Conservation (phyloP, 1,140 invertebrate genomes). For the Centruroides vittatus region DNA sequence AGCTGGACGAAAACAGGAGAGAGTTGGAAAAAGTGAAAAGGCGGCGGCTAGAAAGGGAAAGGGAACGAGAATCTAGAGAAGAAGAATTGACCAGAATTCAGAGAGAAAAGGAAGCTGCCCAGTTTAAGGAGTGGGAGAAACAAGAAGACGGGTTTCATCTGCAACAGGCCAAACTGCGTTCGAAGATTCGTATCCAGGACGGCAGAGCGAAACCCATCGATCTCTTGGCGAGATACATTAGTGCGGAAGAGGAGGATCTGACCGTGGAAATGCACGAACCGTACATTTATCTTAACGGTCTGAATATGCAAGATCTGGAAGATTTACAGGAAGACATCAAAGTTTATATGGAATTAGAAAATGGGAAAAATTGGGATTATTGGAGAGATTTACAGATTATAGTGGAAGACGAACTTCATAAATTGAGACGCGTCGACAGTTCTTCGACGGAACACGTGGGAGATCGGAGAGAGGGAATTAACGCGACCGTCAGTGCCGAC, state of each 20-base stretch:
- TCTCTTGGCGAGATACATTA: conserved; percentile 90
- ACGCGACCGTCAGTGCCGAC: conserved; percentile 79
- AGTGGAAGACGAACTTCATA: conserved; percentile 85
- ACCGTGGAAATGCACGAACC: conserved; percentile 96
- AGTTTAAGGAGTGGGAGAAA: conserved; percentile 84
- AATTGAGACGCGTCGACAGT: conserved; percentile 49
- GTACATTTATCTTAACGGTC: conserved; percentile 60
- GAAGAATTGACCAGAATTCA: conserved; percentile 64
- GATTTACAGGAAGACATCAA: conserved; percentile 95
- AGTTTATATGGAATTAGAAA: conserved; percentile 40
- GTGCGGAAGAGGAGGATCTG: conserved; percentile 61
- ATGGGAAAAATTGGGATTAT: conserved; percentile 76
- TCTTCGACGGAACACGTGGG: conserved; percentile 18
- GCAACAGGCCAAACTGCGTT: conserved; percentile 26
- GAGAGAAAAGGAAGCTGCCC: conserved; percentile 83
- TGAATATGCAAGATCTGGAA: conserved; percentile 85
- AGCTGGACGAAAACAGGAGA: conserved; percentile 73
- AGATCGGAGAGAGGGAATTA: conserved; percentile 74
- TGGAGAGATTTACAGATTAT: conserved; percentile 97
- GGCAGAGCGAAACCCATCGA: conserved; percentile 93
- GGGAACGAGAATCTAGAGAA: conserved; percentile 74
- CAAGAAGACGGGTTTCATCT: conserved; percentile 44
- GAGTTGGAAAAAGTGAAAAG: conserved; percentile 68
- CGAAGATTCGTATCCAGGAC: conserved; percentile 78
- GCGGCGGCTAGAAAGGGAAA: conserved; percentile 70